These are phyloP conservation scores for Philereme vetulata DNA, from an alignment of 2,888 invertebrate species.

Conservation along the genomic window DNA sequence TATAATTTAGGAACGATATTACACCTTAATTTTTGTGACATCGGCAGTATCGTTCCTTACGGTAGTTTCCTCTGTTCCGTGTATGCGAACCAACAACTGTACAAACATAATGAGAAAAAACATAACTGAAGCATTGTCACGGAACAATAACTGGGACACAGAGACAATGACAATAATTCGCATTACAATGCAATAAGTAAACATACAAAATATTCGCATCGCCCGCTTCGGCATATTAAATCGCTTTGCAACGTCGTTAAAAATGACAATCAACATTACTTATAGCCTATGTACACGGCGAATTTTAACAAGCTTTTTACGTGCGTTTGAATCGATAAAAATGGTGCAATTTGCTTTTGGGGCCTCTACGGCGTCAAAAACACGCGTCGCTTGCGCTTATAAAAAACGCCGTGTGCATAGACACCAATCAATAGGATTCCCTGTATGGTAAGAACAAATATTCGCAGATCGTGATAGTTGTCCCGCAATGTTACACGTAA, in stretches of 20 bases:
- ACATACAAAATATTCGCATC: conserved; percentile 21
- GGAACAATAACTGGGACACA: background rate
- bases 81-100: conserved; percentile 48
- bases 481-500: no score
- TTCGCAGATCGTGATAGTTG: no score
- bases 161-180: background rate
- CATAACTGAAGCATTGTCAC: conserved; percentile 5
- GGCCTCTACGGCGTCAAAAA: background rate
- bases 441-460: no score
- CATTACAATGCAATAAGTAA: conserved; percentile 7
- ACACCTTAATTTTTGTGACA: conserved; percentile 38
- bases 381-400: background rate
- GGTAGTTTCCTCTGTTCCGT: no score
- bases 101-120: conserved; percentile 55
- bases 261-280: background rate
- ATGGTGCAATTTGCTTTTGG: no score
- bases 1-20: conserved; percentile 47
- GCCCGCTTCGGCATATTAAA: background rate
- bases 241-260: conserved; percentile 12
- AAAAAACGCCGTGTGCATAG: no score
- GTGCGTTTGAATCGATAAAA: no score
- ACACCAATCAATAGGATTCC: no score
- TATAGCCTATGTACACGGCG: background rate
- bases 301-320: background rate
- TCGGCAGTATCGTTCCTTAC: no score